Conservation (phyloP, 2,113 vertebrate species). For the Microtus oregoni region DNA sequence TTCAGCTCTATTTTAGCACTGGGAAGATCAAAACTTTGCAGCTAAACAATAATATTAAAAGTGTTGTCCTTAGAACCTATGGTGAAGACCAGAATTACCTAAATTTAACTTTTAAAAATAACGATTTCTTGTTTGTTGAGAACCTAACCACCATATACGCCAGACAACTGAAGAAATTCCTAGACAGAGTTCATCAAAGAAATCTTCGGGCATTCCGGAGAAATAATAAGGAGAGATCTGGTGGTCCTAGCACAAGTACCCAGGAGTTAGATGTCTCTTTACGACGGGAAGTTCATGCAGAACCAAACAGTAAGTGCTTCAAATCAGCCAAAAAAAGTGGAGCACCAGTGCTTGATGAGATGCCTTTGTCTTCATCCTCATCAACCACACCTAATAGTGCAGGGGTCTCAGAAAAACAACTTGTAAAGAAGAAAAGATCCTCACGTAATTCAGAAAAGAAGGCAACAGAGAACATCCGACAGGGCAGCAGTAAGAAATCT, state of each 20-base stretch:
- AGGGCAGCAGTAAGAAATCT: too few relatives aligned
- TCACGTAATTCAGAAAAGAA: not conserved
- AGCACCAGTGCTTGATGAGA: not conserved
- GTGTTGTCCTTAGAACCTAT: not conserved
- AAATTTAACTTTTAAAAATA: conserved; percentile 56
- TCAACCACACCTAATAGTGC: not conserved
- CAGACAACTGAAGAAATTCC: not conserved
- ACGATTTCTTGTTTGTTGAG: conserved; percentile 51
- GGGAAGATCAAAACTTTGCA: not conserved
- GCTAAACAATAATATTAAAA: conserved; percentile 61
- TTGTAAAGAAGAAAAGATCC: not conserved
- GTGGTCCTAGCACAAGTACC: not conserved
- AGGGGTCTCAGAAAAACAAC: not conserved
- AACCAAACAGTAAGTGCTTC: not conserved
- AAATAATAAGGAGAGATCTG: rapidly evolving
- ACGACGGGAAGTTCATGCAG: rapidly evolving
- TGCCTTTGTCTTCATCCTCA: not conserved
- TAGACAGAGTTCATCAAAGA: conserved; percentile 17
- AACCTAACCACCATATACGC: not conserved
- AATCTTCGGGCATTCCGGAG: not conserved
- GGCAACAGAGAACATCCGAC: rapidly evolving
- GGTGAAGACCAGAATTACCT: not conserved
- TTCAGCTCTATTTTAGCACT: not conserved
- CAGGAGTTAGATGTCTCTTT: not conserved
- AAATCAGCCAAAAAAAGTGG: not conserved